A percentile compares a stretch with the other conserved stretches of the same genome.
Conservation (phyloP, 2,797 vertebrate species). For the Anguilla megastoma region DNA sequence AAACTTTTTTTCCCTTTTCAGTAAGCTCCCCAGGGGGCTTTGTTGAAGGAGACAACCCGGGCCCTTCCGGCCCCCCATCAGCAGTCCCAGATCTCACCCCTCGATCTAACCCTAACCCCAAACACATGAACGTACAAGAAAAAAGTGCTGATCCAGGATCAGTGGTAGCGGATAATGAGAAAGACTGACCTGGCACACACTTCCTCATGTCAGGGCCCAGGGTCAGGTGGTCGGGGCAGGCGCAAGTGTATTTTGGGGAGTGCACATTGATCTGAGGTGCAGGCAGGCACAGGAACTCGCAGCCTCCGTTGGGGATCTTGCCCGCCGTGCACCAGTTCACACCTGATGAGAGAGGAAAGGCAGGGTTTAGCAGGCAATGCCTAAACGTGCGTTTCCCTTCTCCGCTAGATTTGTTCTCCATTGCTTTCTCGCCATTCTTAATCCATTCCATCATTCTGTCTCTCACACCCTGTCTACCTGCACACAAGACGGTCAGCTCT, state of each 20-base stretch:
- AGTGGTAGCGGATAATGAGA: neutral
- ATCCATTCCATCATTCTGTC: neutral
- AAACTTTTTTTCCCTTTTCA: neutral
- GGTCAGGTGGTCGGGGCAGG: slow-evolving; percentile 75
- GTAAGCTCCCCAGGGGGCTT: no score
- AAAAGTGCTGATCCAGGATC: neutral
- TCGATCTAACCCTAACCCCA: neutral
- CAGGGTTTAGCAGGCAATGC: neutral
- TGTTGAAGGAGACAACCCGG: neutral
- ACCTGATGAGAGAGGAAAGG: slow-evolving; percentile 62
- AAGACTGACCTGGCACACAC: slow-evolving; percentile 72
- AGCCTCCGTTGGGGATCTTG: slow-evolving; percentile 74
- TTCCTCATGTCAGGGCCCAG: slow-evolving; percentile 72
- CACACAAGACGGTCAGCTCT: no score
- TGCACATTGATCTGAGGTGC: slow-evolving; percentile 71
- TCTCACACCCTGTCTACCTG: no score
- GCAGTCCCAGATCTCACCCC: neutral
- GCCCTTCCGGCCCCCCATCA: neutral
- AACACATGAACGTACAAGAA: neutral
- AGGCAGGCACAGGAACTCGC: slow-evolving; percentile 85
- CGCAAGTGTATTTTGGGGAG: slow-evolving; percentile 85
- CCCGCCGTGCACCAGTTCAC: slow-evolving; percentile 77
- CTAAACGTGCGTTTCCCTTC: neutral
- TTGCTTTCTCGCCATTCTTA: neutral
- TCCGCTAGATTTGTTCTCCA: neutral